Conservation (phyloP, 64 coral and sea anemone genomes). For the Pocillopora verrucosa region DNA sequence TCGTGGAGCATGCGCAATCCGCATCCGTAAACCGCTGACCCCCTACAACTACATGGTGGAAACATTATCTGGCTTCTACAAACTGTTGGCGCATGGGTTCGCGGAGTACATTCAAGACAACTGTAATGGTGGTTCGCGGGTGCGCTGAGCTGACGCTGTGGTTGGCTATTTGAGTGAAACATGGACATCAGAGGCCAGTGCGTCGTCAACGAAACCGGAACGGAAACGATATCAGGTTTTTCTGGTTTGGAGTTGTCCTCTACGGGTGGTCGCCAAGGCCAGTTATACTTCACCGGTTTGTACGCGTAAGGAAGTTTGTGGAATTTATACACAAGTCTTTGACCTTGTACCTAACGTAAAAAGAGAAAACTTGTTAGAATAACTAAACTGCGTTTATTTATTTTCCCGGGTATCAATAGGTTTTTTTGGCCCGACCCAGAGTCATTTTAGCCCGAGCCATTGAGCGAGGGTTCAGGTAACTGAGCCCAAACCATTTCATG, state of each 20-base stretch:
- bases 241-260: background rate
- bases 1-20: background rate
- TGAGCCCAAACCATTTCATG: too few relatives aligned
- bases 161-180: background rate
- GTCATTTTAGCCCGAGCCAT: too few relatives aligned
- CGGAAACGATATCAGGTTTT: background rate
- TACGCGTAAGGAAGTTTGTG: slow-evolving; percentile 51
- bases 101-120: background rate
- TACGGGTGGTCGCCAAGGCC: slow-evolving; percentile 19
- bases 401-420: too few relatives aligned
- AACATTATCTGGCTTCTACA: slow-evolving; percentile 37
- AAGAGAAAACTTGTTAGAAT: background rate
- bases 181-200: background rate
- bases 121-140: background rate
- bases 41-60: slow-evolving; percentile 8
- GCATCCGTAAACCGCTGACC: background rate
- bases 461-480: too few relatives aligned
- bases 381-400: background rate
- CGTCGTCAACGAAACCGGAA: background rate
- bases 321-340: slow-evolving; percentile 62
- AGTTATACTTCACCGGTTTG: slow-evolving; percentile 35
- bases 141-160: background rate
- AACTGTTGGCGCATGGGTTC: background rate
- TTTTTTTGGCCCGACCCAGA: too few relatives aligned
- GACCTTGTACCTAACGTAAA: slow-evolving; percentile 35